Conservation (phyloP, 2,113 vertebrate species). For the Rhea pennata region DNA sequence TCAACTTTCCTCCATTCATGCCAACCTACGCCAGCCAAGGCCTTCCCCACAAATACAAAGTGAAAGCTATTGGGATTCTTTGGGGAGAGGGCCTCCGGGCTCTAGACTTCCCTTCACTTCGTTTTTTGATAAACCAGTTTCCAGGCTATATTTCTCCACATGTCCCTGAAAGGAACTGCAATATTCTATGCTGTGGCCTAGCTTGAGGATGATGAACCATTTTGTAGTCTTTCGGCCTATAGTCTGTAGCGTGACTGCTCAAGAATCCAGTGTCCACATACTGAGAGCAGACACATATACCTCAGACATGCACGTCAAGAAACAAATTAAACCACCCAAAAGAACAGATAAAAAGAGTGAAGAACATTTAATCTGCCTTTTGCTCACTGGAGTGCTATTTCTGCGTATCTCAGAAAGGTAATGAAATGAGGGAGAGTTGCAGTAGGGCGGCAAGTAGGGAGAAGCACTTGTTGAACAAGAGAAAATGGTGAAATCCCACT, state of each 20-base stretch:
- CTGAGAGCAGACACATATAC: not conserved
- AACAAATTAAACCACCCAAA: not conserved
- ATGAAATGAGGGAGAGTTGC: not conserved
- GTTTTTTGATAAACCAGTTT: not conserved
- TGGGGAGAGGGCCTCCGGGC: not conserved
- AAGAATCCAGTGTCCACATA: not conserved
- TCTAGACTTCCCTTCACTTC: not conserved
- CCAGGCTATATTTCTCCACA: not conserved
- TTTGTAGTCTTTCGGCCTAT: not conserved
- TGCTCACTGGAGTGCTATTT: not conserved
- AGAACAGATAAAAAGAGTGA: not conserved
- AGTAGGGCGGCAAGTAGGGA: not conserved
- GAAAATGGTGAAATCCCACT: not conserved
- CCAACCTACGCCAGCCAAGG: not conserved
- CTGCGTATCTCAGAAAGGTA: not conserved
- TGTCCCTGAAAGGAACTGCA: not conserved
- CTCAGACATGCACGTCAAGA: not conserved
- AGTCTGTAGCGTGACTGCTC: not conserved
- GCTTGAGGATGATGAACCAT: not conserved
- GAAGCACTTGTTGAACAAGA: not conserved
- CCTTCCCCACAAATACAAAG: not conserved
- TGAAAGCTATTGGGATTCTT: not conserved
- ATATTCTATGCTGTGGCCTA: fast-evolving
- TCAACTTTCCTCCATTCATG: not conserved
- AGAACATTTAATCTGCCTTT: not conserved